Base-by-base conservation (phyloP, 2,797 vertebrate genomes). In the Rhinophrynus dorsalis region DNA sequence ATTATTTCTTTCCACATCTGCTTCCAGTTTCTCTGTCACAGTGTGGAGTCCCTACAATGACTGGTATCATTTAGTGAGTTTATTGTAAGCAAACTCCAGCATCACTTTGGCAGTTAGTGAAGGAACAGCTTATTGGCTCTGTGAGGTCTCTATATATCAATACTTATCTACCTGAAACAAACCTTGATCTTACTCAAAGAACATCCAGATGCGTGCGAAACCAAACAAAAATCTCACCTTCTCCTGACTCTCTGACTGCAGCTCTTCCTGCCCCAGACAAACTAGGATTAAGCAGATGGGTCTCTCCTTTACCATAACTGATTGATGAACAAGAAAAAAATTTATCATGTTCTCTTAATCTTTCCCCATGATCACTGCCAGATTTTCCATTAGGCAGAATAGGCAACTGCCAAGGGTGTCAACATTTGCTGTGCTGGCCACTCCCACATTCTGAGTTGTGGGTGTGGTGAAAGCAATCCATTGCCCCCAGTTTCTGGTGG, bases 1-100 rank as follows among this genome's bases (percentile, higher is more conserved):
- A n/a, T 51, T 0, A 30, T 15, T 67, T 70, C 47, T 58, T 40
- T 74, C 67, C 5, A 75, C 76, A 74, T 78, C 75, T 81, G 77
- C 68, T 76, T 73, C 27, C 32, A 48, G 29, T 70, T 82, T 77
- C 65, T 35, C 1, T 64, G 7, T 65, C 75, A 65, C 74, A 73
- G 63, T 23, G 20, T 3, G 0, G 5, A 32, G 9, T 75, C 54
- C 61, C 0, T 32, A 52, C 54, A 12, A 5, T 0, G n/a, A 71
- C 30, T 33, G 68, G 65, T 24, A 24, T 65, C 63, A 67, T 64
- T 68, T 52, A 69, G 5, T 13, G 4, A 15, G 38, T 21, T 77
- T 72, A 38, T 63, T 61, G 58, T 57, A 42, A 27, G 59, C 24
- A 35, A 61, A 38, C 44, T 62, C 18, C 24, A 47, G 56, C 77